Base-by-base conservation (phyloP, 2,888 invertebrate genomes). In the Tillus elongatus region DNA sequence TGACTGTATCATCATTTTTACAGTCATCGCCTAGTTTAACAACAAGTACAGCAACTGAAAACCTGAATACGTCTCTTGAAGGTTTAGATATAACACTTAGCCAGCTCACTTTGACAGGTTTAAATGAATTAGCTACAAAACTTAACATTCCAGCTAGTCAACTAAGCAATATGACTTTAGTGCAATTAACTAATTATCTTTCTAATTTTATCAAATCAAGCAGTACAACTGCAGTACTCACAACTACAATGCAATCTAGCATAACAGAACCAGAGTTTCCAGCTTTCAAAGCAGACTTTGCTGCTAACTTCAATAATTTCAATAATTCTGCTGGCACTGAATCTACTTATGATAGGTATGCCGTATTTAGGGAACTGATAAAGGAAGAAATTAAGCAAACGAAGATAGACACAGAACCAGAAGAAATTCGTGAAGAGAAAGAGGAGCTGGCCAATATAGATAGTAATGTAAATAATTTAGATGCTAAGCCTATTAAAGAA, bases 111-210 rank as follows among this genome's bases (percentile, higher is more conserved):
- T 81, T 86, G 2, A 77, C 85, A 56, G 83, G 83, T 48, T 75
- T 90, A 56, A 82, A 82, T 48, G 88, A 90, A 44, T 66, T 90
- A 38, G 85, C 90, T 0, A 58, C 68, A 11, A 82, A 82, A 68
- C 70, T 76, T 39, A 80, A 81, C 48, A 85, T 90, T 53, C 86
- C 87, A 0, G 74, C 83, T 0, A 73, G 76, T 33, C 81, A 86
- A 39, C 65, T 91, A 31, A 85, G 86, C 35, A 84, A 82, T 39
- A 82, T 90, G 81, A 90, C 90, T 0, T 68, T 91, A 40, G 86
- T 87, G 13, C 89, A 90, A 62, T 70, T 91, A 27, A 89, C 90
- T 0, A 79, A 80, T 36, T 86, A 85, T 60, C 70, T 90, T 14
- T 77, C 85, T 1, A 72, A 73, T 50, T 70, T 72, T 40, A 65